Base-by-base conservation (phyloP, 2,888 invertebrate species). In the Hesperia comma region DNA sequence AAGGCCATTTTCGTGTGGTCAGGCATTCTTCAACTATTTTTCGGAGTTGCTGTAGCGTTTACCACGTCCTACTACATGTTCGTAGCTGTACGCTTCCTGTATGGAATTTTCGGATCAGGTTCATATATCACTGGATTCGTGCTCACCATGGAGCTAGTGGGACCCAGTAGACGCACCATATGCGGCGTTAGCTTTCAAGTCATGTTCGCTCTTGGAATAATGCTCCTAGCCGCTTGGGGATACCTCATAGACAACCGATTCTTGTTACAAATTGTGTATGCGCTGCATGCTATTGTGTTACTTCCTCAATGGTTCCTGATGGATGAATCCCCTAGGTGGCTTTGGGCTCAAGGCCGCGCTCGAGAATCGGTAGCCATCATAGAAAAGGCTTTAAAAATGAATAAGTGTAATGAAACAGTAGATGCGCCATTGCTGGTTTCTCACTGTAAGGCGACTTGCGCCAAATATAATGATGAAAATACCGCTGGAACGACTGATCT, bases 321-420 rank as follows among this genome's bases (percentile, higher is more conserved):
- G 94, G 97, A 97, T 76, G 97, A 98, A 86, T 97, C 97, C 37
- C 97, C 97, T 0, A 94, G 97, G 70, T 98, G 97, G 97, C 88
- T 97, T 3, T 97, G 97, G 97, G 94, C 95, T 6, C 96, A 97
- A 80, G 97, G 97, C 1, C 94, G 95, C 32, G 93, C 94, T 1
- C 91, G 93, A 12, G 96, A 97, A 82, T 96, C 97, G 0, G 94
- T 97, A 0, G 93, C 94, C 8, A 96, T 97, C 69, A 94, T 97
- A 54, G 94, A 95, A 71, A 96, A 95, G 79, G 97, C 95, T 2
- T 83, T 97, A 21, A 95, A 94, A 82, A 94, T 95, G 69, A 97
- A 97, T 79, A 93, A 94, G 32, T 94, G 94, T 7, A 87, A 92
- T 19, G 93, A 95, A 32, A 85, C 92, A 1, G 79, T 97, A 10